Percentiles rank a stretch among this genome's conserved stretches.
phyloP scores from a whole-genome alignment of 2,888 invertebrate genomes.

The Smittia sp. region DNA sequence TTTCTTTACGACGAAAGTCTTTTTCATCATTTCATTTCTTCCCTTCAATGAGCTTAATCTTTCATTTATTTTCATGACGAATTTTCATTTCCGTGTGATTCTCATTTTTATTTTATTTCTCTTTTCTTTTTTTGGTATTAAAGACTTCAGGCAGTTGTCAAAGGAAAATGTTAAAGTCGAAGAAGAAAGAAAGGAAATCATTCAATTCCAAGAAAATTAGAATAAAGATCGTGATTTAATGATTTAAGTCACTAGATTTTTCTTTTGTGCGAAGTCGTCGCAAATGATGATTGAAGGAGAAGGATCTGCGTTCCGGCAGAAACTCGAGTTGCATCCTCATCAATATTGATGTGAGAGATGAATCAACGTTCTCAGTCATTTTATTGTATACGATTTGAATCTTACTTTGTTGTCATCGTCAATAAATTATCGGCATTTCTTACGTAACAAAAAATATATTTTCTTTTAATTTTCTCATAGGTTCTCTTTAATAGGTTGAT shows the following conservation, averaged over 20 bases:
- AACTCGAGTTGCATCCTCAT: neutral
- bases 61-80: neutral
- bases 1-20: neutral
- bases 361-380: neutral
- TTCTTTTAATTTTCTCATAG: neutral
- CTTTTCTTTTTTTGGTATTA: conserved; percentile 1
- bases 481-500: conserved; percentile 4
- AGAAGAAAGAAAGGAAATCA: neutral
- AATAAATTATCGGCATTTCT: conserved; percentile 10
- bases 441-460: conserved; percentile 25
- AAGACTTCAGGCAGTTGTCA: neutral
- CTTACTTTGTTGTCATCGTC: conserved; percentile 6
- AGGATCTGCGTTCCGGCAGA: neutral
- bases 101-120: too few species aligned
- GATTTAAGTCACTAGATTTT: conserved; percentile 4
- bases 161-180: neutral
- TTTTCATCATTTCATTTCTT: neutral
- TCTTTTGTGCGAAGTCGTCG: neutral
- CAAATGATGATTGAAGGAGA: neutral
- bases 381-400: conserved; percentile 23
- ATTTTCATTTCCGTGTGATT: neutral
- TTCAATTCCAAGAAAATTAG: conserved; percentile 4
- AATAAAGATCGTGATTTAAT: conserved; percentile 1
- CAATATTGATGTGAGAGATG: neutral
- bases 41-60: neutral